Conservation (phyloP, 1,140 invertebrate species). For the Babylonia areolata region DNA sequence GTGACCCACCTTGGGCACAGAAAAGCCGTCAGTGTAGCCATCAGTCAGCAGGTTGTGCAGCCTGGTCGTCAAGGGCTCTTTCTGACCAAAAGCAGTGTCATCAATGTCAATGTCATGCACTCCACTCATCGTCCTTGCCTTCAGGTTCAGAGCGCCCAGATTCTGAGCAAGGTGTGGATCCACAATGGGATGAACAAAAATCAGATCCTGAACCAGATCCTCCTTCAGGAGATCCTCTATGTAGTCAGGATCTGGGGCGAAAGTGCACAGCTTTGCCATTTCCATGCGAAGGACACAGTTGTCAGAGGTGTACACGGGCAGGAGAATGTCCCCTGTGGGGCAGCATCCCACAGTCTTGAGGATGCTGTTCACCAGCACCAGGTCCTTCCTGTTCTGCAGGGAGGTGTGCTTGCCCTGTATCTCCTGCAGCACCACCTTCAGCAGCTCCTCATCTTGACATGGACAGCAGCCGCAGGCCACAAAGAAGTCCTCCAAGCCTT, state of each 20-base stretch:
- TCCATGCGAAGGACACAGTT: constrained; percentile 40
- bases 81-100: constrained; percentile 54
- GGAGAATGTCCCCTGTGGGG: constrained; percentile 25
- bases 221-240: constrained; percentile 40
- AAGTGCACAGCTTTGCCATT: constrained; percentile 49
- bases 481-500: constrained; percentile 25
- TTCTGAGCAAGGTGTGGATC: constrained; percentile 49
- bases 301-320: constrained; percentile 40
- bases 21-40: constrained; percentile 63
- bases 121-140: constrained; percentile 45
- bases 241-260: constrained; percentile 14
- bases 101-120: constrained; percentile 53
- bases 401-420: constrained; percentile 32
- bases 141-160: constrained; percentile 62
- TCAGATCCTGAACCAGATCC: constrained; percentile 50
- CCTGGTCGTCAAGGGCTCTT: constrained; percentile 61
- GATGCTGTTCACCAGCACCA: constrained; percentile 13
- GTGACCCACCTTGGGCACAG: constrained; percentile 58
- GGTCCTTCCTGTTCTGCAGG: constrained; percentile 5
- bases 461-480: constrained; percentile 10
- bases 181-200: constrained; percentile 58
- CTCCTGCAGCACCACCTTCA: constrained; percentile 31
- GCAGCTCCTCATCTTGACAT: constrained; percentile 19
- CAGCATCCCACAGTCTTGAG: constrained; percentile 17
- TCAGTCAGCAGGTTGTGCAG: constrained; percentile 55